Evolutionary conservation across 92 coral and sea anemone genomes (phyloP).

Genomic region (Actinostola sp.): DNA sequence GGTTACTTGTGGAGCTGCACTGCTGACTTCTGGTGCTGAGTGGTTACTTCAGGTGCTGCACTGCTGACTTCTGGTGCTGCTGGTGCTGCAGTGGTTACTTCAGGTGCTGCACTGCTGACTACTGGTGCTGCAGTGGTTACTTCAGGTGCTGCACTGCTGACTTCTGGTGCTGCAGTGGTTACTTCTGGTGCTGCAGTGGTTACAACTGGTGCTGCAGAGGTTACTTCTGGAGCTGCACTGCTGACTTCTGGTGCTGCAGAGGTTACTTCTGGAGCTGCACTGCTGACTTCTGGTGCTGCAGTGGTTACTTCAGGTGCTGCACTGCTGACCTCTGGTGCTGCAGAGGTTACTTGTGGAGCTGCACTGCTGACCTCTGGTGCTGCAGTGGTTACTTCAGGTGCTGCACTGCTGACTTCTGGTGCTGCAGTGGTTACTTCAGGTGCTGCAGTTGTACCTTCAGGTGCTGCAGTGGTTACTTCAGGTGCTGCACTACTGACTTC

Average conservation of each 20-base stretch:
- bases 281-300: background rate
- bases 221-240: background rate
- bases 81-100: conserved; percentile 2
- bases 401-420: no score
- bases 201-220: conserved; percentile 10
- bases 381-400: background rate
- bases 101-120: conserved; percentile 1
- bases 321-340: no score
- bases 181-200: conserved; percentile 15
- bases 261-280: background rate
- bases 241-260: background rate
- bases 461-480: no score
- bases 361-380: no score
- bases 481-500: no score
- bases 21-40: no score
- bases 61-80: background rate
- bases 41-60: background rate
- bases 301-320: background rate
- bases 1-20: background rate
- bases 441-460: no score
- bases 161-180: conserved; percentile 11
- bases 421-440: no score
- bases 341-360: background rate
- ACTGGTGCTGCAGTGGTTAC: no score
- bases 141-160: background rate